These are phyloP conservation scores for Pangasius macronema DNA, from an alignment of 2,797 vertebrate genomes.

Conservation along the genomic window DNA sequence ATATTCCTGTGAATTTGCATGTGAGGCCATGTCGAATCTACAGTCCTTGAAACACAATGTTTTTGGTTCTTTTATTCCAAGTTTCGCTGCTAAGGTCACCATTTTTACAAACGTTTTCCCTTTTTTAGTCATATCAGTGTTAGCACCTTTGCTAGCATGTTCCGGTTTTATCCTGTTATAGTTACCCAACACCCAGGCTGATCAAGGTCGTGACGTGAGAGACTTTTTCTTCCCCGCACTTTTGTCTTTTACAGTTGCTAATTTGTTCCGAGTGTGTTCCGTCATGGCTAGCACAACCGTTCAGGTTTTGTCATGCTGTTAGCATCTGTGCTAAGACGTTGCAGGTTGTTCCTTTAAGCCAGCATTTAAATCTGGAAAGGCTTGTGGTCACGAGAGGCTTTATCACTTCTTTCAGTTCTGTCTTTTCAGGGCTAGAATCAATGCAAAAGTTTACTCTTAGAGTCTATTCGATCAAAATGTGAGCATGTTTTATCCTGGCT, in stretches of 20 bases:
- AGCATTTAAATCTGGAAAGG: not conserved
- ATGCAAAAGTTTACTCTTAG: not conserved
- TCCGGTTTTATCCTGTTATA: not conserved
- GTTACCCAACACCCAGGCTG: not conserved
- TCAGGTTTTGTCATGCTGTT: not conserved
- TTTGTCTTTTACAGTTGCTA: not conserved
- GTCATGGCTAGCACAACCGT: not conserved
- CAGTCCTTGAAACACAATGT: not conserved
- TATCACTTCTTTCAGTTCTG: not conserved
- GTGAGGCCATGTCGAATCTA: not conserved
- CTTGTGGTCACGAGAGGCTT: not conserved
- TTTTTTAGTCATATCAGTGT: not conserved
- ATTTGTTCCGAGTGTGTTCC: not conserved
- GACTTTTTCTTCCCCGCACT: too few relatives aligned
- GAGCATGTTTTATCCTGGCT: not conserved
- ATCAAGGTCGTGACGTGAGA: not conserved
- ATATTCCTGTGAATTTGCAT: not conserved
- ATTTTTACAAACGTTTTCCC: not conserved
- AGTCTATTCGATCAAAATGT: not conserved
- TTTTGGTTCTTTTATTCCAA: not conserved
- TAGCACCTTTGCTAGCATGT: not conserved
- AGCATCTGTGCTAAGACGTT: not conserved
- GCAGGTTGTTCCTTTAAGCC: not conserved
- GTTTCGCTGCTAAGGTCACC: not conserved
- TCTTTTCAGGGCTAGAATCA: not conserved